A percentile compares a stretch with the other conserved stretches of the same genome.
These are phyloP conservation scores for Unio delphinus DNA, from an alignment of 2,888 invertebrate species.

Conservation along the genomic window DNA sequence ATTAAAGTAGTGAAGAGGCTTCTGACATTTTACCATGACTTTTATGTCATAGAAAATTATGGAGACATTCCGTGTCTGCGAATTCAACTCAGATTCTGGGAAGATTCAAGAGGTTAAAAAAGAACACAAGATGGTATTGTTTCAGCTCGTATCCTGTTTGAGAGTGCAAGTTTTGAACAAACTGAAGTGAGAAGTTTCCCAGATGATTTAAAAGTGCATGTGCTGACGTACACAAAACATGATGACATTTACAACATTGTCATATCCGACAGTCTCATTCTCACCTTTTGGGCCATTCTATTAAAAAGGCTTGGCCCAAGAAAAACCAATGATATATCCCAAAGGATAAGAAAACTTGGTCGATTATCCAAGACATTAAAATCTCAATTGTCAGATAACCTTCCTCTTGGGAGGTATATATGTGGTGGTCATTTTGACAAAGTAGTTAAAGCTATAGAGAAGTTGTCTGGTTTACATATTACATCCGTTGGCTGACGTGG, in stretches of 20 bases:
- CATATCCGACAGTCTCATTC: too few relatives aligned
- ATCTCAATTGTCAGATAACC: too few relatives aligned
- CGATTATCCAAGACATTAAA: too few relatives aligned
- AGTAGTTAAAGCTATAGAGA: conserved; percentile 1
- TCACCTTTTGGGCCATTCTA: too few relatives aligned
- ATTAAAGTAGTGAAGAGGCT: neutral
- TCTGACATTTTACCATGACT: conserved; percentile 5
- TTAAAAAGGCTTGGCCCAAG: too few relatives aligned
- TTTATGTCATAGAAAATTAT: conserved; percentile 8
- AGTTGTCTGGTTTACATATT: conserved; percentile 7
- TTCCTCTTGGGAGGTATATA: too few relatives aligned
- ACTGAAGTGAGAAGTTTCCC: conserved; percentile 1
- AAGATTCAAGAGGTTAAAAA: too few relatives aligned
- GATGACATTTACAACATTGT: too few relatives aligned
- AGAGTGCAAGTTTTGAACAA: conserved; percentile 1
- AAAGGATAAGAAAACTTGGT: too few relatives aligned
- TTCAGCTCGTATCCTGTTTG: conserved; percentile 4
- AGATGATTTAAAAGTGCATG: neutral
- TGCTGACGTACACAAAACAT: too few relatives aligned
- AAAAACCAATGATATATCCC: too few relatives aligned
- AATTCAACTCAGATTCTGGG: conserved; percentile 1
- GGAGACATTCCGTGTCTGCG: conserved; percentile 4
- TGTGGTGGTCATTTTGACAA: too few relatives aligned
- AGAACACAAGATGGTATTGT: neutral
- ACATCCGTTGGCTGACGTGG: conserved; percentile 5